phyloP scores from a whole-genome alignment of 2,797 vertebrate species.

The Etheostoma nigrum region DNA sequence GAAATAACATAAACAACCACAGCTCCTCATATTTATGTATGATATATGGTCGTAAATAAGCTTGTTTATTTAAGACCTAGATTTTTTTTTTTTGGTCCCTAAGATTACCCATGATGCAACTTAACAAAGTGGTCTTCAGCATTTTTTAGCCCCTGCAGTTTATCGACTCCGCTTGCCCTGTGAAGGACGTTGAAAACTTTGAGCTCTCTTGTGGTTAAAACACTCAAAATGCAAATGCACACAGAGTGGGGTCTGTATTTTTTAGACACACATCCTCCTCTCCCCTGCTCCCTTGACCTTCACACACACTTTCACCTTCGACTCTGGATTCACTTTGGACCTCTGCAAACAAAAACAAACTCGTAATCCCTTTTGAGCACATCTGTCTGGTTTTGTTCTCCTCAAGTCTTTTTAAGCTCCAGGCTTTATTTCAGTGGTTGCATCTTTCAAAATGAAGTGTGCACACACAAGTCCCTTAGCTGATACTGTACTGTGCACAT shows the following conservation, averaged over 20 bases:
- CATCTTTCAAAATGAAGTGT: slow-evolving; percentile 43
- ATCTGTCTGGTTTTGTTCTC: slow-evolving; percentile 56
- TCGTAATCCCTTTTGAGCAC: slow-evolving; percentile 49
- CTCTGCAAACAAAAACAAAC: slow-evolving; percentile 40
- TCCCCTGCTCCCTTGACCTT: neutral
- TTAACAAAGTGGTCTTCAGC: neutral
- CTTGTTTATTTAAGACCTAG: neutral
- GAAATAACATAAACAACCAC: neutral
- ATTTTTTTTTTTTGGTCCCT: neutral
- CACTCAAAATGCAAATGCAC: neutral
- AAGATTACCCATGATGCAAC: neutral
- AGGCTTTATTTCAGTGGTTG: slow-evolving; percentile 46
- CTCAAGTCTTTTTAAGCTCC: slow-evolving; percentile 43
- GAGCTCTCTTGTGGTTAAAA: neutral
- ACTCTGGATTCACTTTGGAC: slow-evolving; percentile 14
- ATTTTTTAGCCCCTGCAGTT: neutral
- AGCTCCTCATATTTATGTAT: neutral
- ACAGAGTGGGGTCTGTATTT: neutral
- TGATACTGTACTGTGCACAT: slow-evolving; percentile 32
- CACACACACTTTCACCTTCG: slow-evolving; percentile 11
- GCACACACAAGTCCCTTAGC: slow-evolving; percentile 46
- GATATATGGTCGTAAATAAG: neutral
- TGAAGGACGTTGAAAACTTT: slow-evolving; percentile 13
- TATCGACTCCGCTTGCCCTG: neutral
- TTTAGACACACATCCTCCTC: slow-evolving; percentile 23